A percentile compares a stretch with the other conserved stretches of the same genome.
Evolutionary conservation across 2,113 vertebrate species (phyloP).

Genomic region (Mesembrinibis cayennensis): DNA sequence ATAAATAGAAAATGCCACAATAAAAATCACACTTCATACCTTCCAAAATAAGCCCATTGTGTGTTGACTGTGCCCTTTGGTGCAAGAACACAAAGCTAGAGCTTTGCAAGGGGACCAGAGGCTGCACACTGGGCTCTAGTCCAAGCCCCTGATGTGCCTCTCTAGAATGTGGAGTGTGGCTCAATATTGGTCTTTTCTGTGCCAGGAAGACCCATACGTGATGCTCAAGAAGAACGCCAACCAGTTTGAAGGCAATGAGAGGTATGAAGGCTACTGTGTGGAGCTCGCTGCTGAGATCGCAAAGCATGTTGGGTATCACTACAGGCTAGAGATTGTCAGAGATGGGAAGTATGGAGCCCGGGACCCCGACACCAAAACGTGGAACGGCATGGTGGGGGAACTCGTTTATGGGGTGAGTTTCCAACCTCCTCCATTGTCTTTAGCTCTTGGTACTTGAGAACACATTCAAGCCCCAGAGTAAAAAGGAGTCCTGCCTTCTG

Average conservation of each 20-base stretch:
- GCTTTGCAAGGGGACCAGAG: neutral
- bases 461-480: neutral
- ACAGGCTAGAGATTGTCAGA: slow-evolving; percentile 91
- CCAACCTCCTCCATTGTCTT: neutral
- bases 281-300: slow-evolving; percentile 96
- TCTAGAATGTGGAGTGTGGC: neutral
- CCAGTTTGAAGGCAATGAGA: slow-evolving; percentile 89
- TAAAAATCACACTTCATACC: neutral
- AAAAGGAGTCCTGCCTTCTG: neutral
- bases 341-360: slow-evolving; percentile 95
- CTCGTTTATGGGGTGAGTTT: slow-evolving; percentile 94
- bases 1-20: neutral
- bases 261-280: slow-evolving; percentile 96
- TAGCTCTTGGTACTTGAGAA: neutral
- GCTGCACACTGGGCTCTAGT: neutral
- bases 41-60: neutral
- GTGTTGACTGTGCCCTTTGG: neutral
- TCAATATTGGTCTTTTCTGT: neutral
- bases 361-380: slow-evolving; percentile 92
- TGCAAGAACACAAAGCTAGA: neutral
- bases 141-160: neutral
- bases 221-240: slow-evolving; percentile 98
- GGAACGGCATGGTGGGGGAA: slow-evolving; percentile 99
- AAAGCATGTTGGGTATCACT: slow-evolving; percentile 95
- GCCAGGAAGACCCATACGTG: slow-evolving; percentile 95